phyloP scores from a whole-genome alignment of 1,140 invertebrate genomes.

The Agrilus planipennis region DNA sequence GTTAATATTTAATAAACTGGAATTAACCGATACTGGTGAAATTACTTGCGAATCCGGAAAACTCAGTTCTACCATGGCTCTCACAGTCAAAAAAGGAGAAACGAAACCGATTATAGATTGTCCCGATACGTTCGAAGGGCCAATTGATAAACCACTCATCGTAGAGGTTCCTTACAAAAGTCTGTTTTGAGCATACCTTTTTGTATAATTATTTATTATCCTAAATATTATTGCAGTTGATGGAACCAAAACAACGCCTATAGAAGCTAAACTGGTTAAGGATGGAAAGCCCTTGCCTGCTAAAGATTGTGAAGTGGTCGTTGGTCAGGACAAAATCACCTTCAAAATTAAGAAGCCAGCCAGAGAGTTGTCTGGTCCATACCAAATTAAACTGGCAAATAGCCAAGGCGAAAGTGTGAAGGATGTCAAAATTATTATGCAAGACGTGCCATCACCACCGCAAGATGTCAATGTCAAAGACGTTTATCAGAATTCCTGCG shows the following conservation, averaged over 20 bases:
- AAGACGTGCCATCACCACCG: conserved; percentile 80
- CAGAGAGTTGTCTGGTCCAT: conserved; percentile 66
- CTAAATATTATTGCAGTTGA: conserved; percentile 46
- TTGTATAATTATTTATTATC: conserved; percentile 2
- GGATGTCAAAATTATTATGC: conserved; percentile 75
- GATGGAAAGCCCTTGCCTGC: conserved; percentile 75
- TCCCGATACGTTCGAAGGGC: conserved; percentile 68
- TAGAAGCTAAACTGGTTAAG: conserved; percentile 79
- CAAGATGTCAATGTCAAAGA: conserved; percentile 83
- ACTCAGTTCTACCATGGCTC: conserved; percentile 64
- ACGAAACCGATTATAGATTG: conserved; percentile 70
- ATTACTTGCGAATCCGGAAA: conserved; percentile 75
- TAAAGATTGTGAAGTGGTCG: conserved; percentile 80
- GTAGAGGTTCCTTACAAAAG: conserved; percentile 87
- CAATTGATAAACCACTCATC: conserved; percentile 62
- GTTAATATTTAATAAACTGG: conserved; percentile 70
- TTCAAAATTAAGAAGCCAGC: conserved; percentile 85
- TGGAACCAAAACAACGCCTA: conserved; percentile 72
- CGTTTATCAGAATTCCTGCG: conserved; percentile 83
- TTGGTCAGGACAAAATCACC: conserved; percentile 78
- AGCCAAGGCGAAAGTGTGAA: conserved; percentile 77
- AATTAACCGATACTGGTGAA: conserved; percentile 74
- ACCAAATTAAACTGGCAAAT: conserved; percentile 78
- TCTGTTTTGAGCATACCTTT: conserved; percentile 36
- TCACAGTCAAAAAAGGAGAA: conserved; percentile 75